Base-by-base conservation (phyloP, 2,888 invertebrate genomes). In the Galerucella pusilla region DNA sequence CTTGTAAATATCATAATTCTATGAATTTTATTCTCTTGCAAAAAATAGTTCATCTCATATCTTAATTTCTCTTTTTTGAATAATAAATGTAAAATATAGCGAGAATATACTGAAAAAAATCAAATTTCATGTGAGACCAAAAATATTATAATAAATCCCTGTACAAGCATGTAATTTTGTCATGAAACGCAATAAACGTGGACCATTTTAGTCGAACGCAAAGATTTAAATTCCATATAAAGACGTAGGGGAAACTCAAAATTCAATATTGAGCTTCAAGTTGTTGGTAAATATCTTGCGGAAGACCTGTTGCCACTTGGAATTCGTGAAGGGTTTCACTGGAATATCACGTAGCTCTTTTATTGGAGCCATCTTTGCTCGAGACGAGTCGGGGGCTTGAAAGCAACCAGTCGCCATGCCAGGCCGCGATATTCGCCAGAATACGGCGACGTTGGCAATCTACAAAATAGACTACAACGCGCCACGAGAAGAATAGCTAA, bases 291-390 rank as follows among this genome's bases (percentile, higher is more conserved):
- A 83, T 83, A 83, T 79, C 82, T 78, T 80, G 78, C 79, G 79
- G 81, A 80, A 80, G 83, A 86, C 86, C 86, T 86, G 86, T 86
- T 86, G 86, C 85, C 83, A 85, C 85, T 86, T 85, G 84, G 85
- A 85, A 85, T 86, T 85, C 85, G 83, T 78, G 79, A 80, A 80
- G 83, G 83, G 83, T 84, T 83, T 82, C 81, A 84, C 83, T 84
- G 83, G 84, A 81, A 83, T 83, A 82, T 86, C 86, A 86, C 86
- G 86, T 86, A 82, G 83, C 80, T 83, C 81, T 86, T 86, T 86
- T 86, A 86, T 86, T 86, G 84, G 85, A 83, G 85, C 85, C 86
- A 85, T 85, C 85, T 85, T 83, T 83, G 85, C 84, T 79, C 82
- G 76, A 82, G 80, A 61, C 69, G 69, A 52, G 52, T 57, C 25